Base-by-base conservation (phyloP, 2,888 invertebrate species). In the Ophioninae sp. region DNA sequence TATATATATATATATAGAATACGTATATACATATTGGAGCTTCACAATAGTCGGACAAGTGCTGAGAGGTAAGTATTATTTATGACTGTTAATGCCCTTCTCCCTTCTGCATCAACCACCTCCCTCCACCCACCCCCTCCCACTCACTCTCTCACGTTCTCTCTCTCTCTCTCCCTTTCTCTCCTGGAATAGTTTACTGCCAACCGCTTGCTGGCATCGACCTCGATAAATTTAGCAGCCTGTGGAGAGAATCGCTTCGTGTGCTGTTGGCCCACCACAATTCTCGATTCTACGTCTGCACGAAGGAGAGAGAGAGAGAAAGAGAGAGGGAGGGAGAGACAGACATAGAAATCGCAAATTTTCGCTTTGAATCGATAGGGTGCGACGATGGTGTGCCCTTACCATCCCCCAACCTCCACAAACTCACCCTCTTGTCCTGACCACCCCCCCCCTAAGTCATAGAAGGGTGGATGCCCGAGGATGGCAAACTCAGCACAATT, bases 201-300 rank as follows among this genome's bases (percentile, higher is more conserved):
- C 73, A 64, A 69, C 79, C 73, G 77, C 76, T 41, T 72, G 72
- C 76, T 78, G 69, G 80, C 74, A 68, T 71, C 83, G 84, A 84
- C 81, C 84, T 81, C 81, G 75, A 77, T 83, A 83, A 85, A 84
- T 87, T 85, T 78, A 79, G 69, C 41, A 76, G 76, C 37, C 71
- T 58, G 71, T 59, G 64, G 85, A 86, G 86, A 84, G 86, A 79
- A 51, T 77, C 58, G 71, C 77, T 58, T 72, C 78, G 81, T 74
- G 79, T 82, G 78, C 86, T 85, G 85, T 88, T 85, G 78, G 79
- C 8, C 64, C 84, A 79, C 79, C 59, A 80, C 81, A 85, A 83
- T 71, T 84, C 86, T 86, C 85, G 83, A 86, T 88, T 87, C 86
- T 86, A 84, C 84, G 81, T 51, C 72, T 79, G 72, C 64, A 23